Evolutionary conservation across 2,888 invertebrate genomes (phyloP).

Genomic region (Priocnemis perturbator): DNA sequence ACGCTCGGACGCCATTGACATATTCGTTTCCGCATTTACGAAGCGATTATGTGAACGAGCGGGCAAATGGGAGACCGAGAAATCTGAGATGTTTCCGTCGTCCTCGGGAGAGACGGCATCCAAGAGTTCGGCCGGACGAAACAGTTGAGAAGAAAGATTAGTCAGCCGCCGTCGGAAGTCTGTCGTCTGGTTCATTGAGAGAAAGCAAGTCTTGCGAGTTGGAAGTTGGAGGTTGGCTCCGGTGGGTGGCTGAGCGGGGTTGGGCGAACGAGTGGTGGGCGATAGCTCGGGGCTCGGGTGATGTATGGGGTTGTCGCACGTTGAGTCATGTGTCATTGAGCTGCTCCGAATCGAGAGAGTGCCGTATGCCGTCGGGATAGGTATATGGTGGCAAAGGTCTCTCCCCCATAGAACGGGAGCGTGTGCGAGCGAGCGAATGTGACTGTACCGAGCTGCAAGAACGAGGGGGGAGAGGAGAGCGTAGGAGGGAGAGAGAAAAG

Average conservation of each 20-base stretch:
- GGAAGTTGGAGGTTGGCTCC: constrained; percentile 24
- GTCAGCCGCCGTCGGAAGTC: too few species aligned
- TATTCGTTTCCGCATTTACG: too few species aligned
- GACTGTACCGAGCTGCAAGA: constrained; percentile 54
- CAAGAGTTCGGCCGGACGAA: too few species aligned
- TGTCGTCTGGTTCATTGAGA: constrained; percentile 11
- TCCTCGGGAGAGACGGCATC: too few species aligned
- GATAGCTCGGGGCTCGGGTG: constrained; percentile 43
- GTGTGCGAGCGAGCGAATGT: constrained; percentile 43
- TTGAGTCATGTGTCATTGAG: constrained; percentile 73
- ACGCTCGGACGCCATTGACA: too few species aligned
- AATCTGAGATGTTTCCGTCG: too few species aligned
- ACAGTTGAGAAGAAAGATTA: too few species aligned
- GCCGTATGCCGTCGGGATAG: constrained; percentile 53
- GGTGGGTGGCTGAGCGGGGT: constrained; percentile 12
- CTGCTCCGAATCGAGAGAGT: constrained; percentile 66
- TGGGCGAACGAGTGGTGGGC: constrained; percentile 20
- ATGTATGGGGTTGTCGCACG: constrained; percentile 67
- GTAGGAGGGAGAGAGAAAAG: constrained; percentile 55
- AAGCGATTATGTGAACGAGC: too few species aligned
- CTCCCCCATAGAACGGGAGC: constrained; percentile 47
- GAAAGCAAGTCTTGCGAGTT: constrained; percentile 13
- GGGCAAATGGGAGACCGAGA: too few species aligned
- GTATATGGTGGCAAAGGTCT: constrained; percentile 18
- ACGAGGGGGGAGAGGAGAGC: constrained; percentile 39